Conservation (phyloP, 2,797 vertebrate species). For the Muscicapa comitata region DNA sequence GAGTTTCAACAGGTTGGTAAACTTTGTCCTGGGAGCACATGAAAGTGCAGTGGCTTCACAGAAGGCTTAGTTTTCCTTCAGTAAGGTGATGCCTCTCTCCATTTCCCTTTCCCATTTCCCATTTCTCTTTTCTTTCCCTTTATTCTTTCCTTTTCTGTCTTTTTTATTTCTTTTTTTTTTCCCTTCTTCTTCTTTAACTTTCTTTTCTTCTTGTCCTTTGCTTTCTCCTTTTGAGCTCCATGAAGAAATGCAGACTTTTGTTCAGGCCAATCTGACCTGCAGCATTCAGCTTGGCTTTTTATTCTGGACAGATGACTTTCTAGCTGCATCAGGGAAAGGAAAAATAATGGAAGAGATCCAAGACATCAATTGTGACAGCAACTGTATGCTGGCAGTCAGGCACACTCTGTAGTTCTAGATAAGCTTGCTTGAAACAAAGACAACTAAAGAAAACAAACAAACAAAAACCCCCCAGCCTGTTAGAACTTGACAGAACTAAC, state of each 20-base stretch:
- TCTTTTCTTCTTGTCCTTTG: not conserved
- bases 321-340: not conserved
- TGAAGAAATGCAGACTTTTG: not conserved
- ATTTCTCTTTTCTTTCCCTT: not conserved
- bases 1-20: not conserved
- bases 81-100: not conserved
- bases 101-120: not conserved
- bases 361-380: not conserved
- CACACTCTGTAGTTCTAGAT: not conserved
- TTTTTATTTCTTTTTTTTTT: not conserved
- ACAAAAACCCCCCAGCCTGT: not conserved
- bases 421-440: constrained; percentile 36
- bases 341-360: not conserved
- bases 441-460: constrained; percentile 32
- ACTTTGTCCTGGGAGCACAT: not conserved
- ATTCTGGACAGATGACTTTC: not conserved
- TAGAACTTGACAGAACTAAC: not conserved
- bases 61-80: not conserved
- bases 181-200: not conserved
- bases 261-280: not conserved
- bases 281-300: not conserved
- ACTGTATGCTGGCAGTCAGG: not conserved
- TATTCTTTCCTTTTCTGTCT: not conserved
- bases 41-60: not conserved
- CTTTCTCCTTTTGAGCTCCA: not conserved